Evolutionary conservation across 2,797 vertebrate species (phyloP).

Genomic region (Euphonia xanthogaster): DNA sequence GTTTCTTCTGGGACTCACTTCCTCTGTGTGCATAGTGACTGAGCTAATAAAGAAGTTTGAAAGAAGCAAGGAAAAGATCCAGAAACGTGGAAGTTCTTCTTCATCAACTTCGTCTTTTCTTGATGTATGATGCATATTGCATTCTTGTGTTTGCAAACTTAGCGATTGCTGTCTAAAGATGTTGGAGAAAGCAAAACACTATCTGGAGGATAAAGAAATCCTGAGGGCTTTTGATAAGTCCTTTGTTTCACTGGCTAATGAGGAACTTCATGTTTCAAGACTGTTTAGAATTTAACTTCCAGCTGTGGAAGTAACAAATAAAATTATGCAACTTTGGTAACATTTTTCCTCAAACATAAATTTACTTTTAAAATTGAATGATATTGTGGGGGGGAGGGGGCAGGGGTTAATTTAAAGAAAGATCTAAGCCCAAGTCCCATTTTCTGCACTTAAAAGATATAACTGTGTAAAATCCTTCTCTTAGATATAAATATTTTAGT

Average conservation of each 20-base stretch:
- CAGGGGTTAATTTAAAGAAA: conserved; percentile 59
- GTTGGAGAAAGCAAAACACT: conserved; percentile 63
- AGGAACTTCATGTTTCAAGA: conserved; percentile 71
- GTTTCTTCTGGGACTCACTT: conserved; percentile 91
- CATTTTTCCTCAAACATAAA: conserved; percentile 65
- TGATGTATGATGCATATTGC: conserved; percentile 92
- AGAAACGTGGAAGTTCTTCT: conserved; percentile 71
- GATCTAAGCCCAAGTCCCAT: conserved; percentile 62
- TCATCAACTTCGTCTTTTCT: conserved; percentile 80
- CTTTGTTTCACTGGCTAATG: conserved; percentile 65
- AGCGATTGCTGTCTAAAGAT: conserved; percentile 68
- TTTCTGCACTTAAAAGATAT: conserved; percentile 73
- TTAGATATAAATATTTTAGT: conserved; percentile 76
- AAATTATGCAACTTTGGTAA: conserved; percentile 83
- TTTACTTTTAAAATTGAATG: conserved; percentile 71
- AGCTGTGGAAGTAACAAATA: conserved; percentile 69
- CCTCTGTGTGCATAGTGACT: conserved; percentile 91
- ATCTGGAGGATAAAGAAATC: conserved; percentile 61
- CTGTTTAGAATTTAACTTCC: conserved; percentile 72
- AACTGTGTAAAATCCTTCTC: conserved; percentile 72
- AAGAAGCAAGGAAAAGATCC: conserved; percentile 76
- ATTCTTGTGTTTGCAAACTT: conserved; percentile 75
- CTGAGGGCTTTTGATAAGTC: conserved; percentile 63
- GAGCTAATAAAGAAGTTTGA: conserved; percentile 93
- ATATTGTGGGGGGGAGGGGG: conserved; percentile 38